phyloP scores from a whole-genome alignment of 2,113 vertebrate genomes.

The Gopherus flavomarginatus region DNA sequence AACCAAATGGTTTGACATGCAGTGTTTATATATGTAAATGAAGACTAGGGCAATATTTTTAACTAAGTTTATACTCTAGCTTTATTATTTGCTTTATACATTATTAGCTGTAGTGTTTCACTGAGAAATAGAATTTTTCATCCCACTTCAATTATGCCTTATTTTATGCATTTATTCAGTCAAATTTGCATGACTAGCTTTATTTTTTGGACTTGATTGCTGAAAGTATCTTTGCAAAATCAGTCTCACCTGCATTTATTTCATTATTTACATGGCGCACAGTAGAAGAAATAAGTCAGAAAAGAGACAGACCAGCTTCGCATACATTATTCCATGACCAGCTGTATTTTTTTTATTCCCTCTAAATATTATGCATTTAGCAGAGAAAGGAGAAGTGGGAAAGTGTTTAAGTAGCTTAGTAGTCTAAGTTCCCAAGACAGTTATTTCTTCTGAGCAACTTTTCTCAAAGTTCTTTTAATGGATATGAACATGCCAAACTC shows the following conservation, averaged over 20 bases:
- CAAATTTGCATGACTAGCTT: neutral
- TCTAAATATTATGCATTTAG: neutral
- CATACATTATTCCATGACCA: conserved; percentile 27
- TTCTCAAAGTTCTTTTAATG: neutral
- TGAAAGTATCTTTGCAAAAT: neutral
- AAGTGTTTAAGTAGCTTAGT: neutral
- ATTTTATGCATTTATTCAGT: neutral
- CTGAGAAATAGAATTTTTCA: neutral
- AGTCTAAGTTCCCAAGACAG: conserved; percentile 44
- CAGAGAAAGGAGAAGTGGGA: neutral
- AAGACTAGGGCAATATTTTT: neutral
- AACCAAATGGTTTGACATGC: neutral
- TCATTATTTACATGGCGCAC: neutral
- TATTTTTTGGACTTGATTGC: neutral
- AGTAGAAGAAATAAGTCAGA: neutral
- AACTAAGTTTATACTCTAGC: neutral
- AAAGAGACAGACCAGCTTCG: neutral
- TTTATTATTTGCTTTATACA: neutral
- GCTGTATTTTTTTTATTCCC: conserved; percentile 7
- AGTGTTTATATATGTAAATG: neutral
- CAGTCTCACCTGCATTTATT: conserved; percentile 4
- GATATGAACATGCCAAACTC: neutral
- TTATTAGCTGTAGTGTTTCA: neutral
- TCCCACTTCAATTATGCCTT: neutral
- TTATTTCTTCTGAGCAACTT: conserved; percentile 11